Evolutionary conservation across 2,888 invertebrate species (phyloP).

Genomic region (Cecidostiba fungosa): DNA sequence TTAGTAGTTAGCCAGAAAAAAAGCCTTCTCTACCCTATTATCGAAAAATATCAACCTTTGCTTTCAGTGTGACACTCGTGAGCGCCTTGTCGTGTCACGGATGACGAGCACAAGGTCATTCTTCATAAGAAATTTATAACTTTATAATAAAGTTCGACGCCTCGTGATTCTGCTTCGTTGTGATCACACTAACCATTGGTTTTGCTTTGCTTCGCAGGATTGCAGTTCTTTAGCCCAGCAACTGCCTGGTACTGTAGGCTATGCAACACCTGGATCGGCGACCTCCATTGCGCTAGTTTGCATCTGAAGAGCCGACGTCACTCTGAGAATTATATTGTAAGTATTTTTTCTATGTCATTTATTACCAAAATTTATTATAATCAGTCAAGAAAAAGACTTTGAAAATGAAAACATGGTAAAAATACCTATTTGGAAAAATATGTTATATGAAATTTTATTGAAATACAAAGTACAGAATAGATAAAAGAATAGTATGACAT

Average conservation of each 20-base stretch:
- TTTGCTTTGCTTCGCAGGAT: conserved; percentile 83
- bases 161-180: background rate
- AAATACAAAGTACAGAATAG: no score
- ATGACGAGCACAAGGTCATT: conserved; percentile 79
- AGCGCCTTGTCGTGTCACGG: conserved; percentile 69
- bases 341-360: conserved; percentile 72
- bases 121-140: conserved; percentile 69
- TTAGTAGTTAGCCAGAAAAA: conserved; percentile 8
- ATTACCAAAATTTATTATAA: background rate
- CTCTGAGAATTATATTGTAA: conserved; percentile 90
- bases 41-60: conserved; percentile 65
- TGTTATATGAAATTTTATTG: no score
- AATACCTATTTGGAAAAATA: no score
- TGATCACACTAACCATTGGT: conserved; percentile 40
- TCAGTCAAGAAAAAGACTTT: background rate
- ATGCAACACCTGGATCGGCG: conserved; percentile 93
- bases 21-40: conserved; percentile 7
- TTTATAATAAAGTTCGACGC: conserved; percentile 43
- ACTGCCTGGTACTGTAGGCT: conserved; percentile 95
- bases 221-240: conserved; percentile 93
- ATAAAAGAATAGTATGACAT: no score
- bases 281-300: conserved; percentile 92
- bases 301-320: conserved; percentile 91
- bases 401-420: background rate
- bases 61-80: conserved; percentile 59